These are phyloP conservation scores for Campylorhamphus procurvoides DNA, from an alignment of 2,113 vertebrate species.

Conservation along the genomic window DNA sequence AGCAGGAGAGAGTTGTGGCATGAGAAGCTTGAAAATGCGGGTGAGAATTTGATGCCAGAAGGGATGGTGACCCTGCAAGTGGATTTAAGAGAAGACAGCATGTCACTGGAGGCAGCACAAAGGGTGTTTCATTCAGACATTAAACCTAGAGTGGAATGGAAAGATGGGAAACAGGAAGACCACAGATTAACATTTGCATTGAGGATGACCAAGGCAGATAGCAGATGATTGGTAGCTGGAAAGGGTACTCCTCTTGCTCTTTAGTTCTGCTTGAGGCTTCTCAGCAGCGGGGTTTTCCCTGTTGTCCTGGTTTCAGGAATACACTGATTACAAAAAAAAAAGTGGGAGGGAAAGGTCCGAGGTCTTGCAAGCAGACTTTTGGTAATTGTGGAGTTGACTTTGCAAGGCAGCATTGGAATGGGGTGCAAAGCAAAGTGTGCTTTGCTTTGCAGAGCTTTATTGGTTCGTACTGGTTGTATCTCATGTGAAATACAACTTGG, in stretches of 20 bases:
- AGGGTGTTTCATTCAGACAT: not conserved
- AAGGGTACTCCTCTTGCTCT: not conserved
- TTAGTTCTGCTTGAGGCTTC: not conserved
- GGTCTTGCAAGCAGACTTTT: not conserved
- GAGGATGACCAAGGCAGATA: not conserved
- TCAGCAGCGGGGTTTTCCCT: not conserved
- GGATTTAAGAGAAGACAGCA: not conserved
- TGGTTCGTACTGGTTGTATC: conserved; percentile 25
- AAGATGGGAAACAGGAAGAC: not conserved
- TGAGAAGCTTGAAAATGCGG: not conserved
- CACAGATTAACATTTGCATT: not conserved
- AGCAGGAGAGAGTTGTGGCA: accelerated
- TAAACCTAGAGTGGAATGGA: not conserved
- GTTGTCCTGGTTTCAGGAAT: not conserved
- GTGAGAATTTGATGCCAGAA: not conserved
- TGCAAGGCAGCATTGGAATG: not conserved
- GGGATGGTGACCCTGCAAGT: not conserved
- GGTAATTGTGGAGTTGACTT: not conserved
- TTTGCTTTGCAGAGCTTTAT: conserved; percentile 23
- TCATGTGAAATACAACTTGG: conserved; percentile 14
- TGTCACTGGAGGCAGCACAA: not conserved
- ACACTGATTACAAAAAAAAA: not conserved
- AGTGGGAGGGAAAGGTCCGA: not conserved
- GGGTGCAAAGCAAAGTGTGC: not conserved
- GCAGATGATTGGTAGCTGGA: not conserved